Evolutionary conservation across 2,797 vertebrate species (phyloP).

Genomic region (Chelonia mydas): DNA sequence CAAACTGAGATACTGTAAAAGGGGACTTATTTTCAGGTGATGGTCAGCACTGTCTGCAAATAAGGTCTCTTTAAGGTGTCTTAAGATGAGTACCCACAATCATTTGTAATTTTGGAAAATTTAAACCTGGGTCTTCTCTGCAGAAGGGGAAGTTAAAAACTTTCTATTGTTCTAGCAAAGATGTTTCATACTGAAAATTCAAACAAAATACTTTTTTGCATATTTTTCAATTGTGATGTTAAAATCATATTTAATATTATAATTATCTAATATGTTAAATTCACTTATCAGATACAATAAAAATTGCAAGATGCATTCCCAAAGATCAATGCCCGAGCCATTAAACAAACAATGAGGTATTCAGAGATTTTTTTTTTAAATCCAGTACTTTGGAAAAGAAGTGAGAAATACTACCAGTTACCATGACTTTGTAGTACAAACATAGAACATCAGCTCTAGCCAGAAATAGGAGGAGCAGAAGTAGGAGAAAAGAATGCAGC

Average conservation of each 20-base stretch:
- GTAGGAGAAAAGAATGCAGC: conserved; percentile 8
- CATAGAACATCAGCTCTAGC: background rate
- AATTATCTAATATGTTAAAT: background rate
- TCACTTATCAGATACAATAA: background rate
- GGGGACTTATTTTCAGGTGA: background rate
- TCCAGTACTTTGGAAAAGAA: background rate
- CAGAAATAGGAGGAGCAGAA: conserved; percentile 38
- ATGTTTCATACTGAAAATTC: background rate
- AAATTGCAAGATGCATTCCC: background rate
- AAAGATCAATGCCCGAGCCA: background rate
- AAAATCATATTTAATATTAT: background rate
- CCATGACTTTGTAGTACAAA: background rate
- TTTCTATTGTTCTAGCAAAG: background rate
- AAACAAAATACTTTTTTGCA: background rate
- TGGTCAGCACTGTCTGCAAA: background rate
- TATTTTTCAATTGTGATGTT: background rate
- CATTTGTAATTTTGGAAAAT: background rate
- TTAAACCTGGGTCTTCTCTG: fast-evolving
- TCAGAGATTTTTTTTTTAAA: background rate
- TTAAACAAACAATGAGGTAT: background rate
- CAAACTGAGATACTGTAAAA: background rate
- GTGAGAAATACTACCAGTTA: too few species aligned
- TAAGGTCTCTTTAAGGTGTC: fast-evolving
- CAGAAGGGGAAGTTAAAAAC: background rate
- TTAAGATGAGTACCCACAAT: background rate